Evolutionary conservation across 2,888 invertebrate species (phyloP).

Genomic region (Amphiduros pacificus): DNA sequence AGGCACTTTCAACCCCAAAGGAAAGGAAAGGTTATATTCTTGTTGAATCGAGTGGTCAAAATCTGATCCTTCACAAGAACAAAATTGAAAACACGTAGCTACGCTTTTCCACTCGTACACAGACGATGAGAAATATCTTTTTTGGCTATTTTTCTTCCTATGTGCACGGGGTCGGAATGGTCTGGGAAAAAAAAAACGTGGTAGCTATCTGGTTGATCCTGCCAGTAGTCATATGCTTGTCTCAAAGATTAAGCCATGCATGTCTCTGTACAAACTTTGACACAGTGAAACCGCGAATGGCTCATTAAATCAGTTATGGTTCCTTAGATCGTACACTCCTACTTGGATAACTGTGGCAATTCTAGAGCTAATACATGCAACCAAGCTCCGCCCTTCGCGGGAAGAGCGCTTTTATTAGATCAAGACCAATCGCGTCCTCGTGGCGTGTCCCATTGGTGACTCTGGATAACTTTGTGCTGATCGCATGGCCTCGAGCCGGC

Average conservation of each 20-base stretch:
- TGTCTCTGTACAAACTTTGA: slow-evolving; percentile 65
- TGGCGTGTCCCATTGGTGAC: slow-evolving; percentile 45
- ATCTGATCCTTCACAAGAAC: too few relatives aligned
- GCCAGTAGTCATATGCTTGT: slow-evolving; percentile 70
- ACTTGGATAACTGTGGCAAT: slow-evolving; percentile 70
- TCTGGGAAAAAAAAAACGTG: too few relatives aligned
- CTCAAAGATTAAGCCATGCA: slow-evolving; percentile 73
- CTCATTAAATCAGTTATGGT: slow-evolving; percentile 59
- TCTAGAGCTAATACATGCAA: slow-evolving; percentile 72
- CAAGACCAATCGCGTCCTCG: slow-evolving; percentile 62
- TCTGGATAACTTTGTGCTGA: slow-evolving; percentile 55
- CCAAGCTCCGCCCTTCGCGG: slow-evolving; percentile 40
- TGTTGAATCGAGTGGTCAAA: too few relatives aligned
- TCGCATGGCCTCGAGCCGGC: slow-evolving; percentile 45
- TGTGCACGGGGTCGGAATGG: too few relatives aligned
- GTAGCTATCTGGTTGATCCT: slow-evolving; percentile 65
- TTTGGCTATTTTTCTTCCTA: too few relatives aligned
- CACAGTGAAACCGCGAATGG: slow-evolving; percentile 56
- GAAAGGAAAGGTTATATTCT: too few relatives aligned
- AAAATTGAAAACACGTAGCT: too few relatives aligned
- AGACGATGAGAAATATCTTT: too few relatives aligned
- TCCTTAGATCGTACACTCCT: slow-evolving; percentile 50
- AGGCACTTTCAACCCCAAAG: too few relatives aligned
- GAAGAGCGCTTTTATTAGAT: slow-evolving; percentile 65
- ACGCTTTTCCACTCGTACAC: too few relatives aligned